phyloP scores from a whole-genome alignment of 2,113 vertebrate species.

The Gallinago undulata region DNA sequence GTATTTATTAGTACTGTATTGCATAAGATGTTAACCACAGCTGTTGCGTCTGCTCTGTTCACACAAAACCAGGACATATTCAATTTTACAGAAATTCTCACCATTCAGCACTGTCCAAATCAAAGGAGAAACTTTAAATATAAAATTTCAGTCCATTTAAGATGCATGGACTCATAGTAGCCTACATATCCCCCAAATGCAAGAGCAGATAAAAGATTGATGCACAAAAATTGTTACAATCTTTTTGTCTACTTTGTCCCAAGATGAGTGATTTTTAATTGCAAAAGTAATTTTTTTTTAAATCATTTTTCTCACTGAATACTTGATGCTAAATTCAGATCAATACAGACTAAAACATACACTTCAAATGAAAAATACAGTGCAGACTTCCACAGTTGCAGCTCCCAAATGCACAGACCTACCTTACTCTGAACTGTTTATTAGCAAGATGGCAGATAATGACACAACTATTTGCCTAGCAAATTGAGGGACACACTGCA shows the following conservation, averaged over 20 bases:
- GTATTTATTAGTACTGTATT: constrained; percentile 60
- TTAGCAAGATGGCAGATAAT: not conserved
- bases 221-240: not conserved
- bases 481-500: not conserved
- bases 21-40: constrained; percentile 46
- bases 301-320: not conserved
- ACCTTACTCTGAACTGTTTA: not conserved
- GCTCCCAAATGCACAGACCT: not conserved
- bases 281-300: not conserved
- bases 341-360: not conserved
- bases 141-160: not conserved
- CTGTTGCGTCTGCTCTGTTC: not conserved
- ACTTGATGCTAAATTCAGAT: not conserved
- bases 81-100: constrained; percentile 9
- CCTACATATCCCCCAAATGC: not conserved
- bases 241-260: not conserved
- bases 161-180: not conserved
- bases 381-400: not conserved
- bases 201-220: not conserved
- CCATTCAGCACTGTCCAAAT: not conserved
- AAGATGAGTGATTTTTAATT: not conserved
- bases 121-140: constrained; percentile 2
- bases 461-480: not conserved
- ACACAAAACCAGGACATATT: not conserved
- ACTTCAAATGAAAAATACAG: not conserved